Base-by-base conservation (phyloP, 2,797 vertebrate species). In the Erpetoichthys calabaricus region DNA sequence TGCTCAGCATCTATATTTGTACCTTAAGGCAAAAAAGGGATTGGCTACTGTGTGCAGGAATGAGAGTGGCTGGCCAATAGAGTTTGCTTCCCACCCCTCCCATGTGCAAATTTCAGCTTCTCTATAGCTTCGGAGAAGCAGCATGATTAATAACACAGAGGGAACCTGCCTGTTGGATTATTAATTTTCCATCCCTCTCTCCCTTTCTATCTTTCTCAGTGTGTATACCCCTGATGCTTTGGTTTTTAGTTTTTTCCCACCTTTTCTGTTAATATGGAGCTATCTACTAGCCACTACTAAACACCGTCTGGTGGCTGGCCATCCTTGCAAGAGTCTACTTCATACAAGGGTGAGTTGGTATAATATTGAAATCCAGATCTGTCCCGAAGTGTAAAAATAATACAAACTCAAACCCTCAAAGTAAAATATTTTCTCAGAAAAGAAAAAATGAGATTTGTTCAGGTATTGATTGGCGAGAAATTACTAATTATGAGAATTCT, bases 151-250 rank as follows among this genome's bases (percentile, higher is more conserved):
- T 87, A 86, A 85, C 81, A 81, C 75, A 57, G 76, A 80, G 74
- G 75, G 74, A 84, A 75, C 75, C 85, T 87, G 85, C 83, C 82
- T 88, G 79, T 83, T 84, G 85, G 85, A 87, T 86, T 88, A 87
- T 88, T 89, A 86, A 88, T 89, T 89, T 85, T 78, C 77, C 68
- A 64, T 81, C 78, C 76, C 76, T 78, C 78, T 78, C 67, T 68
- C 73, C 63, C 76, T 75, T 62, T 67, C 68, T 75, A 59, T 76
- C 72, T 78, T 65, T 70, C 76, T 63, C 69, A 74, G 54, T 67
- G 73, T 63, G 70, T 71, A 73, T 68, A 73, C 67, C 72, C 76
- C 78, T 64, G 75, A 76, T 45, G 75, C 65, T 73, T 75, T 71
- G 67, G 61, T 68, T 72, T 68, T 57, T 63, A 64, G 45, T n/a